phyloP scores from a whole-genome alignment of 2,797 vertebrate species.

The Smutsia gigantea region DNA sequence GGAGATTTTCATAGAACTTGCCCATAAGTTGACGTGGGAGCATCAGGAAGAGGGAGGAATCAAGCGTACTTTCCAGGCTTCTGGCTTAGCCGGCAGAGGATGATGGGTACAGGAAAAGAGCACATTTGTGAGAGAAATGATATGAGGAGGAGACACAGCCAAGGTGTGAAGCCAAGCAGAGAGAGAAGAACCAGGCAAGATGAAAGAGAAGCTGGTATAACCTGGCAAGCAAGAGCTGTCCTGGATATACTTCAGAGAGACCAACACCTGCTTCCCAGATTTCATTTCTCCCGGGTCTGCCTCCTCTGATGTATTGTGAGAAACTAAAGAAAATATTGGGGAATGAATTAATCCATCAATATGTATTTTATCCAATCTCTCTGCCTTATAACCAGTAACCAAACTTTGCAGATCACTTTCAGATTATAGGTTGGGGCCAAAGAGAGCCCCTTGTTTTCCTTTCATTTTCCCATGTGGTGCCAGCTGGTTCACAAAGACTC shows the following conservation, averaged over 20 bases:
- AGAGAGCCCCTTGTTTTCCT: not conserved
- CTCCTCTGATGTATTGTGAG: constrained; percentile 2
- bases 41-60: not conserved
- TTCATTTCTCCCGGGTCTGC: not conserved
- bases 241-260: constrained; percentile 43
- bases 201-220: not conserved
- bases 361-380: not conserved
- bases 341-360: not conserved
- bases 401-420: not conserved
- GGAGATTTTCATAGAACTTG: not conserved
- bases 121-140: constrained; percentile 29
- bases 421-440: not conserved
- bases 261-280: constrained; percentile 41
- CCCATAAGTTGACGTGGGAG: not conserved
- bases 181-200: not conserved
- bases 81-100: not conserved
- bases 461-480: not conserved
- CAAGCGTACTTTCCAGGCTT: not conserved
- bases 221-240: constrained; percentile 3
- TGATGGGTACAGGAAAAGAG: not conserved
- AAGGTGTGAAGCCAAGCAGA: constrained; percentile 11
- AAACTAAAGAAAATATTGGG: constrained; percentile 42
- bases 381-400: not conserved
- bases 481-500: constrained; percentile 44
- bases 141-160: not conserved